Conservation (phyloP, 2,113 vertebrate genomes). For the Ochotona princeps region DNA sequence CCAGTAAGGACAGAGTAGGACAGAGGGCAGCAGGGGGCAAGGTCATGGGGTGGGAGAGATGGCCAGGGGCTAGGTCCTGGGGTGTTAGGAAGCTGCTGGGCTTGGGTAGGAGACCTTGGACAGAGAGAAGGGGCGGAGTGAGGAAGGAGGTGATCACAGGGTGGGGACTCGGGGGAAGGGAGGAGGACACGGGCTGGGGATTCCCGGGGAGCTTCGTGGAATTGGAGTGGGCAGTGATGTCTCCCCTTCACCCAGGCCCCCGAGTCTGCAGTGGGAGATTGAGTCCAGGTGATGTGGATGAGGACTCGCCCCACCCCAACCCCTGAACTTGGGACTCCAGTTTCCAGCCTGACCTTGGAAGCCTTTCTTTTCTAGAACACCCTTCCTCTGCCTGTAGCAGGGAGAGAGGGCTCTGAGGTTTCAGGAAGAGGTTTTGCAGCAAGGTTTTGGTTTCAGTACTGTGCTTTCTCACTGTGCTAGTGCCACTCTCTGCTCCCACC, state of each 20-base stretch:
- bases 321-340: background rate
- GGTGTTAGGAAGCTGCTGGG: background rate
- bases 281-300: background rate
- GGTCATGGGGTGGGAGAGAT: background rate
- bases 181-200: no score
- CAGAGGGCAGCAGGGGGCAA: no score
- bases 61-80: background rate
- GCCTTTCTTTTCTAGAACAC: background rate
- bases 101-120: background rate
- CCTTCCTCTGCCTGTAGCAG: background rate
- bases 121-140: fast-evolving
- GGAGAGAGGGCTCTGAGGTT: background rate
- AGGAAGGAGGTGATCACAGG: no score
- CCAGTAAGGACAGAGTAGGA: no score
- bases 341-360: background rate
- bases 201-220: fast-evolving
- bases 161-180: no score
- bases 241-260: fast-evolving
- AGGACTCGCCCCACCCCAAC: no score
- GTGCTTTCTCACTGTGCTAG: no score
- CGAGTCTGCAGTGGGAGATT: background rate
- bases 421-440: background rate
- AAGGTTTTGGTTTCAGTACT: background rate
- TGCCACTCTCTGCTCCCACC: no score
- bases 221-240: fast-evolving